Evolutionary conservation across 1,140 invertebrate genomes (phyloP).

Genomic region (Drosophila willistoni): DNA sequence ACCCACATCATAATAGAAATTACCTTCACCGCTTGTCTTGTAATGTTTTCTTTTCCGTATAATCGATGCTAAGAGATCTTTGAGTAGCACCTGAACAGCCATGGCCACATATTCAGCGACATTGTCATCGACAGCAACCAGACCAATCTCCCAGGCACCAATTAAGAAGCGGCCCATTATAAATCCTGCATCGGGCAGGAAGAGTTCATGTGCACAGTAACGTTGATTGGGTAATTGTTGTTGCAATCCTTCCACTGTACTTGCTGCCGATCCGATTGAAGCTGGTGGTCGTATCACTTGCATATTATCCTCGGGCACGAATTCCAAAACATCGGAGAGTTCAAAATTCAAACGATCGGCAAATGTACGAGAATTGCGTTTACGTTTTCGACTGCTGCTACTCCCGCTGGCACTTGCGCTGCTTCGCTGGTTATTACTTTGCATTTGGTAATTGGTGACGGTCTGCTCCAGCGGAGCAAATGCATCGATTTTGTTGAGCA

Average conservation of each 20-base stretch:
- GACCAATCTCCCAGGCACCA: constrained; percentile 91
- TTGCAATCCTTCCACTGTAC: constrained; percentile 46
- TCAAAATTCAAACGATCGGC: constrained; percentile 88
- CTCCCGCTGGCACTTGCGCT: constrained; percentile 64
- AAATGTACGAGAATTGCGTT: constrained; percentile 85
- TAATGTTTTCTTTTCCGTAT: constrained; percentile 90
- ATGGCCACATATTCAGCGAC: constrained; percentile 90
- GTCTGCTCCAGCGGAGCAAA: constrained; percentile 84
- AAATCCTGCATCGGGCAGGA: constrained; percentile 90
- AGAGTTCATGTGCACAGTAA: constrained; percentile 87
- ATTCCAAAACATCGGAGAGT: constrained; percentile 85
- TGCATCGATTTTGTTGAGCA: constrained; percentile 91
- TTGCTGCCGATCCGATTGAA: constrained; percentile 46
- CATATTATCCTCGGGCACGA: constrained; percentile 83
- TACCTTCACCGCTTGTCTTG: constrained; percentile 86
- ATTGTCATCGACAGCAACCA: constrained; percentile 90
- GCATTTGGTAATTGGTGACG: constrained; percentile 8
- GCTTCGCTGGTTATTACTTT: constrained; percentile 36
- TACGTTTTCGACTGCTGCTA: constrained; percentile 84
- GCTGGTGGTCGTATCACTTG: constrained; percentile 68
- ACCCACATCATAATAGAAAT: constrained; percentile 90
- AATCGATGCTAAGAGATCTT: constrained; percentile 90
- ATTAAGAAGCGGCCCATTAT: constrained; percentile 91
- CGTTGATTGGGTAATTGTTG: constrained; percentile 78
- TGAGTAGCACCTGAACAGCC: constrained; percentile 90